Percentiles rank a stretch among this genome's conserved stretches.
Conservation (phyloP, 92 coral and sea anemone species). For the Epizoanthus stellaris region DNA sequence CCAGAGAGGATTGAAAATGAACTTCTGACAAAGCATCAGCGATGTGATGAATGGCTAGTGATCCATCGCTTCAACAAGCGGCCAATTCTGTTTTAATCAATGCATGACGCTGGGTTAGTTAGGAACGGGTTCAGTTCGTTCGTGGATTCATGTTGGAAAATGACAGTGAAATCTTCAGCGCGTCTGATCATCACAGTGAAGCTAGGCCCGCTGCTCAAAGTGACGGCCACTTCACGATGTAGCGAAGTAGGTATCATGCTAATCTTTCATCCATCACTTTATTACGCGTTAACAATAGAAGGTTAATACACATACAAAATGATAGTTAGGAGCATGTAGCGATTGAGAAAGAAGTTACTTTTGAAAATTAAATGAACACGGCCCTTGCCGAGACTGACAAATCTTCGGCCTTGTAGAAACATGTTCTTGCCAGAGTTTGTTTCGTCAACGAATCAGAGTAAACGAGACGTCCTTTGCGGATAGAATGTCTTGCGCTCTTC, state of each 20-base stretch:
- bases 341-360: not conserved
- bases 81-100: constrained; percentile 13
- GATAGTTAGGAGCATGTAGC: not conserved
- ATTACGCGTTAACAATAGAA: not conserved
- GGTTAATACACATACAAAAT: not conserved
- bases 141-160: not conserved
- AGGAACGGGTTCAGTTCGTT: not conserved
- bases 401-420: too few species aligned
- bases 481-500: too few species aligned
- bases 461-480: too few species aligned
- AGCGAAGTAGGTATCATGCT: constrained; percentile 15
- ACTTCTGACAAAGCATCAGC: constrained; percentile 32
- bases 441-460: too few species aligned
- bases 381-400: not conserved
- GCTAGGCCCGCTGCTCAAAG: constrained; percentile 24
- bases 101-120: constrained; percentile 7
- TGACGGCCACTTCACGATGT: constrained; percentile 27
- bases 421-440: too few species aligned
- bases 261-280: not conserved
- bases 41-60: constrained; percentile 23
- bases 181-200: constrained; percentile 38
- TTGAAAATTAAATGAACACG: not conserved
- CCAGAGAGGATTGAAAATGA: constrained; percentile 21
- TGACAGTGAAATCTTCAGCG: constrained; percentile 33
- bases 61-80: constrained; percentile 20